These are phyloP conservation scores for Centropus bengalensis DNA, from an alignment of 2,113 vertebrate species.

Conservation along the genomic window DNA sequence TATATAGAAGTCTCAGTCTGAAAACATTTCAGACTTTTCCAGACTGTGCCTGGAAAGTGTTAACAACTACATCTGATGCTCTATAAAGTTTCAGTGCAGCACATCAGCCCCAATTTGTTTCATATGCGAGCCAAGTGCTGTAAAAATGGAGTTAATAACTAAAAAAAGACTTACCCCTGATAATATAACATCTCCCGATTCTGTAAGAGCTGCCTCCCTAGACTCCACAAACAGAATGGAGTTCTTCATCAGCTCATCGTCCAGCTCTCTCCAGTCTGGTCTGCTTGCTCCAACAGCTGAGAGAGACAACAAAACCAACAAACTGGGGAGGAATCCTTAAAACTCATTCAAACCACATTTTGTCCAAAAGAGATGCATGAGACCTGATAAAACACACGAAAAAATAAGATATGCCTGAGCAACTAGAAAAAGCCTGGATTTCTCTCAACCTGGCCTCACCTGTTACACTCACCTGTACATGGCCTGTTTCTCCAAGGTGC, in stretches of 20 bases:
- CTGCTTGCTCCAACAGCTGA: slow-evolving; percentile 92
- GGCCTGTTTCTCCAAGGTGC: neutral
- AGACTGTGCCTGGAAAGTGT: neutral
- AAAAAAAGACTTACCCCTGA: slow-evolving; percentile 81
- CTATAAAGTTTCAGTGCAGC: neutral
- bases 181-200: slow-evolving; percentile 92
- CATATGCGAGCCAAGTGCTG: neutral
- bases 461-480: neutral
- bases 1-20: neutral
- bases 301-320: neutral
- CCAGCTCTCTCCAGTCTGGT: slow-evolving; percentile 92
- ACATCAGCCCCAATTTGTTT: neutral
- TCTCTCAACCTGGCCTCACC: neutral
- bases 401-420: neutral
- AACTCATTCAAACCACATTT: neutral
- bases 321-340: neutral
- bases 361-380: neutral
- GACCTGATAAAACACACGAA: neutral
- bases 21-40: neutral
- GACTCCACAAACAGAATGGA: slow-evolving; percentile 90
- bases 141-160: neutral
- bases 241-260: slow-evolving; percentile 86
- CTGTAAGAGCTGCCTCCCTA: slow-evolving; percentile 83
- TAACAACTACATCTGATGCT: neutral
- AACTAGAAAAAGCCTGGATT: neutral